Evolutionary conservation across 2,888 invertebrate species (phyloP).

Genomic region (Morpho deidamia): DNA sequence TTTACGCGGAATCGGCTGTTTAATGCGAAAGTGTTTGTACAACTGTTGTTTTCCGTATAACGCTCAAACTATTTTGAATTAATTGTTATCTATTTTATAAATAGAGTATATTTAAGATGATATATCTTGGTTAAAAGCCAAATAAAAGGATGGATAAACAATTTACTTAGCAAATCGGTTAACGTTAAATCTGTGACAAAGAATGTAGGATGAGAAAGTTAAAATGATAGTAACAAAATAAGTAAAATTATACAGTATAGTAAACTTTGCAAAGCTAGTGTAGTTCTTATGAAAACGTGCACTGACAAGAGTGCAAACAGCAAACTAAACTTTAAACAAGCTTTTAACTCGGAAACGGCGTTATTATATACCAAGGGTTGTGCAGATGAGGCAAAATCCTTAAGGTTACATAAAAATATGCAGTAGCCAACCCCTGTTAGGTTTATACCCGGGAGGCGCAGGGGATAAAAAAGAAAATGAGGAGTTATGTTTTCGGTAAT

Average conservation of each 20-base stretch:
- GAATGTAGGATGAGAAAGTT: no score
- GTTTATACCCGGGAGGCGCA: slow-evolving; percentile 58
- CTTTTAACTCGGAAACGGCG: slow-evolving; percentile 21
- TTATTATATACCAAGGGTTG: slow-evolving; percentile 42
- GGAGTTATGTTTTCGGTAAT: slow-evolving; percentile 78
- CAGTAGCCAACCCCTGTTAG: slow-evolving; percentile 57
- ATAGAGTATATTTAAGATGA: no score
- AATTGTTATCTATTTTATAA: no score
- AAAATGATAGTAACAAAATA: background rate
- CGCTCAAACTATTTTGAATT: no score
- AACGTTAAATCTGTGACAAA: no score
- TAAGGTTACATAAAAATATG: slow-evolving; percentile 68
- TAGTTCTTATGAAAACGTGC: background rate
- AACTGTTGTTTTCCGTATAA: no score
- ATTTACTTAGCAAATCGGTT: no score
- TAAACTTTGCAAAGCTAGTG: background rate
- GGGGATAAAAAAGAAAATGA: slow-evolving; percentile 79
- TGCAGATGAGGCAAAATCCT: slow-evolving; percentile 44
- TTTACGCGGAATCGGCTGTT: no score
- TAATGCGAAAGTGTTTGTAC: no score
- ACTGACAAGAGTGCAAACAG: slow-evolving; percentile 4
- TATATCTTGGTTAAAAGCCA: no score
- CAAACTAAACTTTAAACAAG: slow-evolving; percentile 18
- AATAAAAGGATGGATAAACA: no score
- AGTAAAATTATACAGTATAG: no score